Evolutionary conservation across 1,140 invertebrate genomes (phyloP).

Genomic region (Neodiprion lecontei): DNA sequence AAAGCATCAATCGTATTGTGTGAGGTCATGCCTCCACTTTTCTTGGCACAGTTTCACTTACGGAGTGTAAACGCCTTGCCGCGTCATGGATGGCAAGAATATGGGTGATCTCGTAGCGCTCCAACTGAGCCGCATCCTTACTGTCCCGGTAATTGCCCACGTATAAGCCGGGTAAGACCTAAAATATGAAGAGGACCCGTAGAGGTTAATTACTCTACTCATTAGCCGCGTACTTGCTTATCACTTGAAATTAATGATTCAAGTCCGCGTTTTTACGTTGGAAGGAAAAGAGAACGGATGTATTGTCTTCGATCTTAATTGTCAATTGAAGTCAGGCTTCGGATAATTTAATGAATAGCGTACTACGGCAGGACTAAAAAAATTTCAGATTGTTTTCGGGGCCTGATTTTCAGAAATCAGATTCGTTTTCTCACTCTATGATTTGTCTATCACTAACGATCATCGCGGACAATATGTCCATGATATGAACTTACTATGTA

Average conservation of each 20-base stretch:
- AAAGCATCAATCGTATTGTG: constrained; percentile 29
- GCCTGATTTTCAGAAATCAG: no score
- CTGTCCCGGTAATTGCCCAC: constrained; percentile 91
- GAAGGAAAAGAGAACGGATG: background rate
- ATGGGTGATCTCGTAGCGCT: constrained; percentile 91
- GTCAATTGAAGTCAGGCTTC: background rate
- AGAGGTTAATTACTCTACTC: background rate
- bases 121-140: constrained; percentile 87
- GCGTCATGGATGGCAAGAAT: constrained; percentile 96
- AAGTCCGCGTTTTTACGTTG: background rate
- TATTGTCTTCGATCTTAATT: background rate
- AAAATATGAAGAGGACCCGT: constrained; percentile 28
- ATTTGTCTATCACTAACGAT: no score
- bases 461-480: no score
- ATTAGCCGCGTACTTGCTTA: background rate
- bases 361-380: no score
- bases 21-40: background rate
- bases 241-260: background rate
- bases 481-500: no score
- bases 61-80: constrained; percentile 82
- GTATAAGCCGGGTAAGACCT: constrained; percentile 88
- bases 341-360: no score
- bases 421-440: no score
- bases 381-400: no score
- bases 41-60: constrained; percentile 59